Evolutionary conservation across 2,797 vertebrate species (phyloP), one percentile per base, ranked within the genome.

Genomic region (Esox lucius): DNA sequence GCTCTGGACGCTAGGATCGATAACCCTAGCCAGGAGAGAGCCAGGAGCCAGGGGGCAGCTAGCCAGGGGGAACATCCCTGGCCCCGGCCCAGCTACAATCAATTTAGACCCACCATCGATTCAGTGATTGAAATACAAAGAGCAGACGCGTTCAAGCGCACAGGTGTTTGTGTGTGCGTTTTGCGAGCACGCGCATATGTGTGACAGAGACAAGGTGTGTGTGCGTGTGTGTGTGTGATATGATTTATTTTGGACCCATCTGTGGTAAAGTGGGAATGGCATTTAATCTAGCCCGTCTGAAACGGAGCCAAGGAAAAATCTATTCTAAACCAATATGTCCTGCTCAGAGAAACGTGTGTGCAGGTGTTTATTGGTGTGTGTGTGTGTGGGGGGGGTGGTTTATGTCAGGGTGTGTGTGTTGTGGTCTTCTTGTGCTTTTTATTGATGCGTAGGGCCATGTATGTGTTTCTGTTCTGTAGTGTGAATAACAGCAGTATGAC

Each of bases 61-160:
- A 59, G 56, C 56, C 26, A 33, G 88, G 81, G 88, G 87, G 90
- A 90, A 86, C 91, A 90, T 91, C 89, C 89, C 86, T 91, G 91
- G 85, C 86, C 86, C 78, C 84, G 84, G 86, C 88, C 90, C 89
- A 90, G 89, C 91, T 91, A 91, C 87, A 93, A 93, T 94, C 91
- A 91, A 91, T 93, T 92, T 91, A 87, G 86, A 87, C 75, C 81
- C 89, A 92, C 81, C 89, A 92, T 93, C 85, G 92, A 94, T 93
- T 92, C 89, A 90, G 84, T 91, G 90, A 92, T 93, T 93, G 89
- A 91, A 92, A 93, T 91, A 93, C 91, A 92, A 91, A 91, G 89
- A 91, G 85, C 77, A 80, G 84, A 85, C 59, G 83, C 83, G 69
- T 72, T 82, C 84, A 85, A 91, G 85, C 87, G 31, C 84, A 85